These are phyloP conservation scores for Onychostoma macrolepis DNA, from an alignment of 2,113 vertebrate species.

Conservation along the genomic window DNA sequence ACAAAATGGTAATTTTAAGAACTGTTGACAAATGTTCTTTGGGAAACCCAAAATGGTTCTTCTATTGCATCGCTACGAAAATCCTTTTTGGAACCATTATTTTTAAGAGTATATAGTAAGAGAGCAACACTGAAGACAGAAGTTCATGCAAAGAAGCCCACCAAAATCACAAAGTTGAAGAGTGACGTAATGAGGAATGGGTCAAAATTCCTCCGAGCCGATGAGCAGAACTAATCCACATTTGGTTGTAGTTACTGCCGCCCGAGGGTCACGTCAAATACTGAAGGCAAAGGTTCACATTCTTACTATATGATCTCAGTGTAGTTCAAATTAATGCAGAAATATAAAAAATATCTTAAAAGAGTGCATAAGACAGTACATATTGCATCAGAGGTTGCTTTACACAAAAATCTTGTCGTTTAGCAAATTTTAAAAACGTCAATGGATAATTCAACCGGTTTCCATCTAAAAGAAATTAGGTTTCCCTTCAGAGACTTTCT, in stretches of 20 bases:
- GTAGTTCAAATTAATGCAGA: neutral
- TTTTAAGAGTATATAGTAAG: neutral
- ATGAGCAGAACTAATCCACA: neutral
- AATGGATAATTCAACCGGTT: neutral
- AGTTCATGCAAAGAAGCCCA: neutral
- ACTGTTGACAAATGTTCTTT: too few species aligned
- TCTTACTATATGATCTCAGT: neutral
- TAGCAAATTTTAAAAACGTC: neutral
- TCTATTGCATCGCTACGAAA: too few species aligned
- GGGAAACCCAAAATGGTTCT: too few species aligned
- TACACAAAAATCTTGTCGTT: neutral
- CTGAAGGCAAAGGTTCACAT: neutral
- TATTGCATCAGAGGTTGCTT: neutral
- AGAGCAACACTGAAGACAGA: neutral
- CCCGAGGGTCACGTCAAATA: neutral
- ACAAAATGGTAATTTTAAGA: neutral
- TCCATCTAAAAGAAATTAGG: neutral
- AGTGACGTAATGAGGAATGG: neutral
- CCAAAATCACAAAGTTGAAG: neutral
- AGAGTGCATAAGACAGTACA: neutral
- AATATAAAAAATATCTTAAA: neutral
- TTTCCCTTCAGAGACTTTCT: neutral
- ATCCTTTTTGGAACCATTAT: neutral
- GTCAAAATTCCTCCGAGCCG: neutral
- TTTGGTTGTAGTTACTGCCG: neutral